Evolutionary conservation across 2,888 invertebrate species (phyloP), one percentile per base, ranked within the genome.

Genomic region (Spialia ferax): DNA sequence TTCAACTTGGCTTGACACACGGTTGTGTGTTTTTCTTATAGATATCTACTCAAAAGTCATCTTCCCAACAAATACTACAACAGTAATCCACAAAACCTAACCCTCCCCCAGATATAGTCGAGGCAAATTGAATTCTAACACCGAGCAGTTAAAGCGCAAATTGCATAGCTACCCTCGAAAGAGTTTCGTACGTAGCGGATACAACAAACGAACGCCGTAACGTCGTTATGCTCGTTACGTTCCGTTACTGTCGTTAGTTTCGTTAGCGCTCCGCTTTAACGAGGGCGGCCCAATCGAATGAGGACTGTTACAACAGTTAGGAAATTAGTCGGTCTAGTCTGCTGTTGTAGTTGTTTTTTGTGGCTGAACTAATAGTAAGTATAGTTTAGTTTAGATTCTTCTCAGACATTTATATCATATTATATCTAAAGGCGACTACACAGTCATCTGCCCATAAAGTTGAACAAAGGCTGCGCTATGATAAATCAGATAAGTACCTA

Each of bases 191-290:
- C 59, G 52, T 35, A 50, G 29, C 66, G 60, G 60, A 60, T 60
- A 70, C 74, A 76, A 79, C 79, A 80, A 81, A 78, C 74, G 76
- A 75, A 73, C 73, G 73, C 71, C 71, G 74, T 83, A 81, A 84
- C 74, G 70, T 77, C 74, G 76, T 79, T 79, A 79, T 68, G 70
- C 71, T 76, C 76, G 84, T 85, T 84, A 82, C 76, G 35, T 62
- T 61, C 50, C 52, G 62, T 62, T 62, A 72, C 75, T 67, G 71
- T 69, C 76, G 80, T 78, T 79, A 81, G 80, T 80, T 59, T 61
- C 65, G 69, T 69, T 65, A 68, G 64, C 68, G 68, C 70, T 68
- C 54, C 45, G 63, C 54, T 57, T 68, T 70, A 70, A 70, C 70
- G 70, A 70, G 54, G 13, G 55, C 45, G 65, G 54, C 66, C 59